A percentile compares a stretch with the other conserved stretches of the same genome.
Evolutionary conservation across 1,140 invertebrate genomes (phyloP).

Genomic region (Probaryconus sp.): DNA sequence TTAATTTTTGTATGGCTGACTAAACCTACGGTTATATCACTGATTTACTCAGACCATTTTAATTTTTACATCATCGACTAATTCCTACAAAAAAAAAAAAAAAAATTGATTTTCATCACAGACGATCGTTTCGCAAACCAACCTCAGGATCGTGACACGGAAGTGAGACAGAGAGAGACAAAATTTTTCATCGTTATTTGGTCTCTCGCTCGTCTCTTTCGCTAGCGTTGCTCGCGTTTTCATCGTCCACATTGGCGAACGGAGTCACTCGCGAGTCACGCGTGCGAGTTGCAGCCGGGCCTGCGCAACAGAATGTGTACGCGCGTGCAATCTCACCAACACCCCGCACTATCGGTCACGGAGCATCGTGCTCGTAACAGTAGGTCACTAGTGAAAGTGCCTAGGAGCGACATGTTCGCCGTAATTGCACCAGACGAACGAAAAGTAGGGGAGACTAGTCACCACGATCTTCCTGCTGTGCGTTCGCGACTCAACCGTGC

Average conservation of each 20-base stretch:
- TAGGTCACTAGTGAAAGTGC: constrained; percentile 66
- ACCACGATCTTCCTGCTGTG: constrained; percentile 60
- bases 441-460: constrained; percentile 56
- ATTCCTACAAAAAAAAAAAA: too few species aligned
- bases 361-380: constrained; percentile 59
- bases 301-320: constrained; percentile 21
- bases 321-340: constrained; percentile 40
- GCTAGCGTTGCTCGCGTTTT: constrained; percentile 61
- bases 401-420: constrained; percentile 58
- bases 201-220: constrained; percentile 17
- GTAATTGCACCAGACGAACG: constrained; percentile 57
- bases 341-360: constrained; percentile 43
- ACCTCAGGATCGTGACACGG: constrained; percentile 64
- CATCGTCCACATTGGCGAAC: constrained; percentile 58
- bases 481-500: constrained; percentile 41
- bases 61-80: too few species aligned
- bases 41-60: too few species aligned
- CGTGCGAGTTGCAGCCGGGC: constrained; percentile 15
- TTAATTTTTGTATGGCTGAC: too few species aligned
- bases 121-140: constrained; percentile 64
- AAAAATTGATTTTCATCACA: too few species aligned
- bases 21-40: too few species aligned
- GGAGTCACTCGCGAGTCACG: constrained; percentile 22
- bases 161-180: constrained; percentile 52
- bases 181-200: constrained; percentile 27